Base-by-base conservation (phyloP, 2,797 vertebrate genomes). In the Enteromius unitaeniatus region DNA sequence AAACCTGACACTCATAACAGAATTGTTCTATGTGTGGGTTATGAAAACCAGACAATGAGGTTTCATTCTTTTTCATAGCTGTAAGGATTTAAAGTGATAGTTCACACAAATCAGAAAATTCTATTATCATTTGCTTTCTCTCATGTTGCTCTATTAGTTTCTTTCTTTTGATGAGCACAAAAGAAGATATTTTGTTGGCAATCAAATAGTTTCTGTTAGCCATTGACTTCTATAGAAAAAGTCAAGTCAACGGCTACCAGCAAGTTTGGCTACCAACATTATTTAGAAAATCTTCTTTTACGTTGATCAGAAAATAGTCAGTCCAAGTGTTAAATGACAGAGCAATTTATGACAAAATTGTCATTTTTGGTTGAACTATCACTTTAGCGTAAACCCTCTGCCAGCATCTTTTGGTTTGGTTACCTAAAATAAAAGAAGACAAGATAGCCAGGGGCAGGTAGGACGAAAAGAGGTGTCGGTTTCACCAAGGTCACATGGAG, bases 1-100 rank as follows among this genome's bases (percentile, higher is more conserved):
- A 95, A 96, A 96, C 91, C 91, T 92, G 95, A 97, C 94, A 95
- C 95, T 95, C 94, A 94, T 92, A 95, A 94, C 93, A 92, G 92
- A 95, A 93, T 89, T 92, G 90, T 91, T 95, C 91, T 93, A 92
- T 92, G 90, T 91, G 91, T 91, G 34, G 34, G 74, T 58, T 93
- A 90, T 90, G 93, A 94, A 93, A 93, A 92, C 93, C 92, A 92
- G 88, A 89, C 74, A 40, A 75, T 81, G 55, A 26, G 69, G 40
- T 37, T 49, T 47, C 26, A 60, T 60, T 68, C 6, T 83, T 67
- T 40, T 55, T 40, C 23, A 83, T 26, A 77, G 14, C 8, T 23
- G n/a, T 55, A 7, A 11, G n/a, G 55, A 77, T 60, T 60, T 60
- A 60, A 42, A 77, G 53, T 2, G 14, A 77, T 10, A 19, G 2